phyloP scores from a whole-genome alignment of 1,140 invertebrate species.

The Pemphigus obesinymphae region DNA sequence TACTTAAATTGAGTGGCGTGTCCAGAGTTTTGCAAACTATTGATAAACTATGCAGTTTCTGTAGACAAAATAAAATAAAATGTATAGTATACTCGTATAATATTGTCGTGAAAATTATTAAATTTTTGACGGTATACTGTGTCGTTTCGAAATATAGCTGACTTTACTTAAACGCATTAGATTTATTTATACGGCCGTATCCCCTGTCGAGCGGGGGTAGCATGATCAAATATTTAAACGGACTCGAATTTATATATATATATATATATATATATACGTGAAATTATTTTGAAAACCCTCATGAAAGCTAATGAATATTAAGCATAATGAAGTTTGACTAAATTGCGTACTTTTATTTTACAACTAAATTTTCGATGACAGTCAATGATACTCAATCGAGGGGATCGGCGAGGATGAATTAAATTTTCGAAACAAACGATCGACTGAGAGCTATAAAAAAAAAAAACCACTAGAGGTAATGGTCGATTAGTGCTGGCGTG shows the following conservation, averaged over 20 bases:
- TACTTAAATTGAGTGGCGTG: too few relatives aligned
- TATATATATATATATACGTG: not conserved
- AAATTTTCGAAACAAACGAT: not conserved
- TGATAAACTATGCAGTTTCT: too few relatives aligned
- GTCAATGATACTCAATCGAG: not conserved
- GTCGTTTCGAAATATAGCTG: not conserved
- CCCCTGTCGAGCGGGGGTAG: not conserved
- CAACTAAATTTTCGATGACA: not conserved
- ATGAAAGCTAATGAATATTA: constrained; percentile 1
- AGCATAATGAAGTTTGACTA: not conserved
- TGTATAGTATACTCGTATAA: not conserved
- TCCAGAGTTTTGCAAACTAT: too few relatives aligned
- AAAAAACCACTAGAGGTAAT: not conserved
- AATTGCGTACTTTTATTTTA: not conserved
- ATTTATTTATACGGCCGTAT: constrained; percentile 5
- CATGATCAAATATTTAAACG: constrained; percentile 12
- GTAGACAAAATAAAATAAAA: not conserved
- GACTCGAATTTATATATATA: not conserved
- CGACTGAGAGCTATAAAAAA: too few relatives aligned
- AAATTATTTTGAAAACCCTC: not conserved
- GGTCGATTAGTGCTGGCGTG: not conserved
- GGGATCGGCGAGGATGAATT: not conserved
- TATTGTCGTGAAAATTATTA: not conserved
- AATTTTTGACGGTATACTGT: not conserved
- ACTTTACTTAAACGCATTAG: not conserved